Evolutionary conservation across 2,113 vertebrate species (phyloP).

Genomic region (Plecturocebus donacophilus): DNA sequence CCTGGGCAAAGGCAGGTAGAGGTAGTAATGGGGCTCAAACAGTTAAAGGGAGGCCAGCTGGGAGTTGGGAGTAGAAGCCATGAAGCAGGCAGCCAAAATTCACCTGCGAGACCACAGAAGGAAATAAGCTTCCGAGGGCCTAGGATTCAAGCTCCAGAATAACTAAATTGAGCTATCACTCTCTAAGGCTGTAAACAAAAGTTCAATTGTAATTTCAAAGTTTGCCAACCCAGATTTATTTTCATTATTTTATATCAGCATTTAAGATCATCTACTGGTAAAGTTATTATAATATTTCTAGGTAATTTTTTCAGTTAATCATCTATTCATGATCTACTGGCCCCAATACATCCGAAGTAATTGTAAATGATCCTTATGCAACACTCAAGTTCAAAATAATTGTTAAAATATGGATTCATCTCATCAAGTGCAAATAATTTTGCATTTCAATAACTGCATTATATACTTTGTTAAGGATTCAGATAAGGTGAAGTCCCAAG

Average conservation of each 20-base stretch:
- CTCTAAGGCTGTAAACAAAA: background rate
- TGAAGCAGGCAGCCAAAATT: background rate
- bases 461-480: background rate
- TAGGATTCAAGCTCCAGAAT: background rate
- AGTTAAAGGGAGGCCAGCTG: background rate
- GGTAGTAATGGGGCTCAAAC: too few relatives aligned
- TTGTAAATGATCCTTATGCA: background rate
- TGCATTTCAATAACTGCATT: background rate
- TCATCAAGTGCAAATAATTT: background rate
- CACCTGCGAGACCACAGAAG: accelerated
- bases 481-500: background rate
- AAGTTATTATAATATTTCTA: background rate
- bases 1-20: background rate
- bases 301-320: background rate
- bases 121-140: too few relatives aligned
- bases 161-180: background rate
- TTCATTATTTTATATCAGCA: background rate
- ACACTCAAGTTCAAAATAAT: background rate
- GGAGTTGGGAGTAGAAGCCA: background rate
- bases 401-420: background rate
- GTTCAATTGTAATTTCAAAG: background rate
- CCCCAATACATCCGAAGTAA: background rate
- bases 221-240: background rate
- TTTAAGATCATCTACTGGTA: background rate
- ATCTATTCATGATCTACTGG: background rate